Evolutionary conservation across 2,113 vertebrate genomes (phyloP), one percentile per base, ranked within the genome.

Genomic region (Brienomyrus brachyistius): DNA sequence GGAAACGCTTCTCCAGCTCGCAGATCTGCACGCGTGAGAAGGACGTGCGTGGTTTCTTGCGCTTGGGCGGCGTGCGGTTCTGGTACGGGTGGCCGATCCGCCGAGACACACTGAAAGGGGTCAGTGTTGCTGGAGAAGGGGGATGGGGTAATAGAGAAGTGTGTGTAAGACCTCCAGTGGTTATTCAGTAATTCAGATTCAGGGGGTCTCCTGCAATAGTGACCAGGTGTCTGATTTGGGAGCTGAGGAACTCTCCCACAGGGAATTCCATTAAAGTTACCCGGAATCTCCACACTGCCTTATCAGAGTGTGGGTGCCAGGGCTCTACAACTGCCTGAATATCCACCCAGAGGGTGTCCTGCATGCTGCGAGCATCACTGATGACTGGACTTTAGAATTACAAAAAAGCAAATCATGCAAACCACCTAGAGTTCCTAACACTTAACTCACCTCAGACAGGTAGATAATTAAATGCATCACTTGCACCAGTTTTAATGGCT

Each of bases 31-130:
- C 90, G 21, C 94, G 91, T 0, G 94, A 94, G 91, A 94, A 94
- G 35, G 94, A 94, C 0, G 94, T 94, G 83, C 94, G 92, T 1
- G 94, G 94, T 89, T 94, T 94, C 93, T 94, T 94, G n/a, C 94
- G 90, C 86, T 94, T 94, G 6, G 94, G 94, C 1, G 94, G 94
- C 0, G 94, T 94, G 88, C 94, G 92, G 91, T 94, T 94, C 93
- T 94, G 94, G 90, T 94, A 94, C 6, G 94, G 94, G 88, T 94
- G 96, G 31, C 96, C 96, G 86, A 97, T 96, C 89, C 96, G 94
- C 92, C 96, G 93, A 85, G 96, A 96, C 92, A 97, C 96, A 0
- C 96, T 96, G 93, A 97, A 96, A 43, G 96, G 96, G 9, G 96
- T 96, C 88, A 97, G 94, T 21, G 96, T 95, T 47, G 96, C 97